phyloP scores from a whole-genome alignment of 1,140 invertebrate genomes.

The Eufriesea mexicana region DNA sequence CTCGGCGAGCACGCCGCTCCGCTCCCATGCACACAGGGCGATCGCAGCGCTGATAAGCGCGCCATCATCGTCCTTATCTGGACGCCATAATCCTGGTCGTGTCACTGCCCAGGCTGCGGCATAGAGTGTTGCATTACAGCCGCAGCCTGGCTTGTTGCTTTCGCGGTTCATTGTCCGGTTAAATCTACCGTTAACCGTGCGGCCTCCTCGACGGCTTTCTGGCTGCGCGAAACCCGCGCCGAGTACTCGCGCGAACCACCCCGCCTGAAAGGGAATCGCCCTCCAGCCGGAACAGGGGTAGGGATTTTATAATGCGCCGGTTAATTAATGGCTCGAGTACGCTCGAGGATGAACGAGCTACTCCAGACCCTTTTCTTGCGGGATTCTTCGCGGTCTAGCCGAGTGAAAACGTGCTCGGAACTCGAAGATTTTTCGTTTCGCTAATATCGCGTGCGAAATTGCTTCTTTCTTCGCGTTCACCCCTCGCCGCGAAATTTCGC shows the following conservation, averaged over 20 bases:
- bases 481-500: too few relatives aligned
- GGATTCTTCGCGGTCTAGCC: background rate
- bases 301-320: constrained; percentile 12
- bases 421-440: background rate
- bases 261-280: constrained; percentile 8
- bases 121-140: constrained; percentile 39
- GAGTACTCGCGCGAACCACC: background rate
- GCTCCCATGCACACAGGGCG: background rate
- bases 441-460: background rate
- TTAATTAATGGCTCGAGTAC: constrained; percentile 37
- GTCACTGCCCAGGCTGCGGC: constrained; percentile 31
- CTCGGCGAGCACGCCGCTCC: constrained; percentile 10
- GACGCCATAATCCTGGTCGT: constrained; percentile 40
- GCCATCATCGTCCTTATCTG: constrained; percentile 50
- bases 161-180: constrained; percentile 54
- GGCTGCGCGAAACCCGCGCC: background rate
- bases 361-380: background rate
- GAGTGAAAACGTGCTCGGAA: background rate
- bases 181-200: constrained; percentile 39
- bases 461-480: too few relatives aligned
- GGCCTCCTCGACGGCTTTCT: constrained; percentile 8
- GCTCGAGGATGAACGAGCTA: constrained; percentile 11
- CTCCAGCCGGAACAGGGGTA: background rate
- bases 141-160: constrained; percentile 36
- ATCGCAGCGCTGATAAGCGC: constrained; percentile 23